A percentile compares a stretch with the other conserved stretches of the same genome.
Evolutionary conservation across 2,797 vertebrate species (phyloP).

Genomic region (Danionella dracula): DNA sequence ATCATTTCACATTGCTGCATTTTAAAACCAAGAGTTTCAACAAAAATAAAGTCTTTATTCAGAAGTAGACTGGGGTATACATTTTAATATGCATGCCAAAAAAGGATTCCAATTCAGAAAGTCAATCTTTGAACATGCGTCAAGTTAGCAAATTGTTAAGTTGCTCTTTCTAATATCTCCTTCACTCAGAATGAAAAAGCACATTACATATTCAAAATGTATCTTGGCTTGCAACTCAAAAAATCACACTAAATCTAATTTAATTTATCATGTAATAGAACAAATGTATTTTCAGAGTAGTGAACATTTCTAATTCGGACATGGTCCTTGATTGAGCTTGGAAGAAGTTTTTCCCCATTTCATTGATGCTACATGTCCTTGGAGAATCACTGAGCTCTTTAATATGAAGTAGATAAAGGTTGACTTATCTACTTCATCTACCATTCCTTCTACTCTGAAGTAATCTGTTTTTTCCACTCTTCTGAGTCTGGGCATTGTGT

Average conservation of each 20-base stretch:
- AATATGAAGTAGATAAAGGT: slow-evolving; percentile 37
- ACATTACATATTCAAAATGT: too few species aligned
- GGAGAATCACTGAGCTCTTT: slow-evolving; percentile 30
- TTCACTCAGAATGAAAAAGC: slow-evolving; percentile 9
- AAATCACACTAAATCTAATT: too few species aligned
- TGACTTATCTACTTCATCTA: slow-evolving; percentile 35
- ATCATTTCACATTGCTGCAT: too few species aligned
- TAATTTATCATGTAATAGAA: too few species aligned
- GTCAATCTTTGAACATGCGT: background rate
- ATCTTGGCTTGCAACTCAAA: too few species aligned
- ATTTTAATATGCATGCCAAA: too few species aligned
- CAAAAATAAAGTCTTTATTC: too few species aligned
- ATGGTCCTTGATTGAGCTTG: slow-evolving; percentile 18
- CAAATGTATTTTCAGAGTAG: background rate
- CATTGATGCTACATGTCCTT: slow-evolving; percentile 38
- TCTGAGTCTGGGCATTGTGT: slow-evolving; percentile 18
- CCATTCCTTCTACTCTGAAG: slow-evolving; percentile 33
- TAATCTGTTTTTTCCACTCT: slow-evolving; percentile 25
- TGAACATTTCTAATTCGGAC: slow-evolving; percentile 26
- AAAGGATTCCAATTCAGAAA: too few species aligned
- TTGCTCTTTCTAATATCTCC: background rate
- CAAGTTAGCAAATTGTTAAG: background rate
- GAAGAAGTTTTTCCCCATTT: slow-evolving; percentile 31
- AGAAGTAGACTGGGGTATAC: too few species aligned
- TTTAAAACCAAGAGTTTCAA: too few species aligned